Percentiles rank a stretch among this genome's conserved stretches.
These are phyloP conservation scores for Arizona elegans DNA, from an alignment of 2,113 vertebrate species.

Conservation along the genomic window DNA sequence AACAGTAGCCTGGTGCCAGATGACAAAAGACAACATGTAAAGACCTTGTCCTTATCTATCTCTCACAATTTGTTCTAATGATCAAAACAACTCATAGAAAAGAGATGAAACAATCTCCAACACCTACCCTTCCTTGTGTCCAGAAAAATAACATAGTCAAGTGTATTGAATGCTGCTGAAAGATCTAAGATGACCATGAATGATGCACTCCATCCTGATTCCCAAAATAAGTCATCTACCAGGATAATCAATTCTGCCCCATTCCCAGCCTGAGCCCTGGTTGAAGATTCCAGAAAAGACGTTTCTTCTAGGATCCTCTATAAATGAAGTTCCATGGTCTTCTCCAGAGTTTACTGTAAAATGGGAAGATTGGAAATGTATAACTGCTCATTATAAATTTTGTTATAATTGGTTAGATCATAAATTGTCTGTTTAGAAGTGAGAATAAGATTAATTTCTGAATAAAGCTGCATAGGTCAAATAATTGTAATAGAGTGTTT, in stretches of 20 bases:
- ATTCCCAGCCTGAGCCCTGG: neutral
- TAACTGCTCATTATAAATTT: neutral
- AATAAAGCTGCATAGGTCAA: neutral
- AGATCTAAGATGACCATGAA: neutral
- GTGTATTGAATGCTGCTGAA: neutral
- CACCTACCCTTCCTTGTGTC: neutral
- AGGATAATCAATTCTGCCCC: neutral
- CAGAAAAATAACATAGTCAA: neutral
- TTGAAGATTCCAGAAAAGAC: neutral
- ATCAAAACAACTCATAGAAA: neutral
- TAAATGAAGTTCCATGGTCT: neutral
- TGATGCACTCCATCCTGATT: neutral
- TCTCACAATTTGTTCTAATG: neutral
- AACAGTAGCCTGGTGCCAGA: neutral
- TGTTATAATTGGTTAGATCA: neutral
- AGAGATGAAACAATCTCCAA: neutral
- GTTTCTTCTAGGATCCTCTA: neutral
- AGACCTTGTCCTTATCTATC: neutral
- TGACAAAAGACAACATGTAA: neutral
- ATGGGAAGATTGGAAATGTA: neutral
- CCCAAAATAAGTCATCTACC: neutral
- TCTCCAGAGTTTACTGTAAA: neutral
- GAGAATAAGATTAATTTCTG: neutral
- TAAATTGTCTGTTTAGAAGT: neutral
- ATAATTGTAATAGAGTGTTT: neutral